These are phyloP conservation scores for Tenthredo mesomela DNA, from an alignment of 2,888 invertebrate species.

Conservation along the genomic window DNA sequence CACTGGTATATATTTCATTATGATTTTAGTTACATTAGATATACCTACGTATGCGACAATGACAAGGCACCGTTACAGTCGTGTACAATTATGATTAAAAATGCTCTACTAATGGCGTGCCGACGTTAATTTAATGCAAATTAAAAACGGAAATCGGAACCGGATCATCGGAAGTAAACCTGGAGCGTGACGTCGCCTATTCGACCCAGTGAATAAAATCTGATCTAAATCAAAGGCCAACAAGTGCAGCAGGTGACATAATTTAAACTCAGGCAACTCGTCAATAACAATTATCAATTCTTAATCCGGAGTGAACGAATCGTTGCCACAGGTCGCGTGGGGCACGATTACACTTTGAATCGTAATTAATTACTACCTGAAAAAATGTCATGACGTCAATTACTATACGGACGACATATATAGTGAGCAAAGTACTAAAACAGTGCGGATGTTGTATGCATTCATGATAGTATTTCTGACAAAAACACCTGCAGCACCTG, in stretches of 20 bases:
- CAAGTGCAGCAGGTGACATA: background rate
- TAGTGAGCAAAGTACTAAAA: no score
- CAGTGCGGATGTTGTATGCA: no score
- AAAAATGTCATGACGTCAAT: no score
- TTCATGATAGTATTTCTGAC: no score
- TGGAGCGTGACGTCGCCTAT: background rate
- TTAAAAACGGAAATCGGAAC: slow-evolving; percentile 6
- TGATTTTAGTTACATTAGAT: background rate
- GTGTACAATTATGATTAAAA: background rate
- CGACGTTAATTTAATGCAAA: background rate
- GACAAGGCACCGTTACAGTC: background rate
- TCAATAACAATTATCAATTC: background rate
- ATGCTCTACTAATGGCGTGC: background rate
- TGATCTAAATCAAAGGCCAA: background rate
- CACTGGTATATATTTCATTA: slow-evolving; percentile 22
- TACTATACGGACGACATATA: no score
- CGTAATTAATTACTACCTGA: background rate
- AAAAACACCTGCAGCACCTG: no score
- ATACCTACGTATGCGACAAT: background rate
- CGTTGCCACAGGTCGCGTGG: background rate
- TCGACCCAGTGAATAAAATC: background rate
- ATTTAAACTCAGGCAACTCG: background rate
- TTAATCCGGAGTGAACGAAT: background rate
- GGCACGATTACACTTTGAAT: background rate
- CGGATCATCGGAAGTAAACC: slow-evolving; percentile 13